Evolutionary conservation across 2,888 invertebrate genomes (phyloP).

Genomic region (Cerastis leucographa): DNA sequence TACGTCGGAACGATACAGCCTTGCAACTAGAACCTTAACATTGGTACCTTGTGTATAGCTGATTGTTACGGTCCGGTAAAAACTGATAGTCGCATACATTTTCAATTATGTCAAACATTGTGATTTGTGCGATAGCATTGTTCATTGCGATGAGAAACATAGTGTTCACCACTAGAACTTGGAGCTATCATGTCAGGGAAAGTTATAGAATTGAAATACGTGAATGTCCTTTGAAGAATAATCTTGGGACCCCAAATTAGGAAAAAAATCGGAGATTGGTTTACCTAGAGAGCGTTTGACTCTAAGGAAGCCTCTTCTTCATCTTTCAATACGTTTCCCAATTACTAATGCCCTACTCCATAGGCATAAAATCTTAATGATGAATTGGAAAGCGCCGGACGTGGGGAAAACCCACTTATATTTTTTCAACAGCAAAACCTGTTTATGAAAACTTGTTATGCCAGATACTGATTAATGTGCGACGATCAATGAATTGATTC

Average conservation of each 20-base stretch:
- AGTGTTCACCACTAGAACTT: neutral
- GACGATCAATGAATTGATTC: neutral
- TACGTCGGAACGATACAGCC: neutral
- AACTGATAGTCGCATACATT: constrained; percentile 1
- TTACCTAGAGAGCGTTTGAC: neutral
- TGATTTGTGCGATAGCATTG: neutral
- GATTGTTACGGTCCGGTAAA: constrained; percentile 24
- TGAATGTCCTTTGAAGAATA: neutral
- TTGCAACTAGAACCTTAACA: constrained; percentile 31
- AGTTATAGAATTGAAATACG: neutral
- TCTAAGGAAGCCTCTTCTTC: neutral
- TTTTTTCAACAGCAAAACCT: neutral
- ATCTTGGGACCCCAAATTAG: neutral
- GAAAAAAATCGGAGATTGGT: neutral
- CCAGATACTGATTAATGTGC: constrained; percentile 1
- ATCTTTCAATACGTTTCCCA: neutral
- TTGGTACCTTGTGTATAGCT: constrained; percentile 21
- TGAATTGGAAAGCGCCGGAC: constrained; percentile 24
- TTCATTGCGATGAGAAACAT: neutral
- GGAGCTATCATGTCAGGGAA: neutral
- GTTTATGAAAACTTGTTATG: constrained; percentile 36
- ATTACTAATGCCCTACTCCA: neutral
- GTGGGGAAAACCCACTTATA: constrained; percentile 4
- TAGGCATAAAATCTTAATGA: neutral
- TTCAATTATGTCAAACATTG: constrained; percentile 1